These are phyloP conservation scores for Drosophila rufa DNA, from an alignment of 1,140 invertebrate species.

Conservation along the genomic window DNA sequence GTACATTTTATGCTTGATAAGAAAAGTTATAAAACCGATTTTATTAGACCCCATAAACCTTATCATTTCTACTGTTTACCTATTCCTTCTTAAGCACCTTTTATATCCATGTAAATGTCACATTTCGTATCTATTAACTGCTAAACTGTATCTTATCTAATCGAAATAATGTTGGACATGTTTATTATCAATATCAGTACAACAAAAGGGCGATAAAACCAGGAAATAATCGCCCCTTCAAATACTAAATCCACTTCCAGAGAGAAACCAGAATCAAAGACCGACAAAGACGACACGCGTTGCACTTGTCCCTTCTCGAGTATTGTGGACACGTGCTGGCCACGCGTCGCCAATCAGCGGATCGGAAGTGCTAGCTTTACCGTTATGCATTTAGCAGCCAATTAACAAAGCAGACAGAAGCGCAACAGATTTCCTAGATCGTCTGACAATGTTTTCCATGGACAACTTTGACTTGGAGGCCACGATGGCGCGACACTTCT, in stretches of 20 bases:
- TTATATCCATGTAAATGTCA: conserved; percentile 21
- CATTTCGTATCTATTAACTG: conserved; percentile 5
- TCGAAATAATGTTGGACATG: conserved; percentile 59
- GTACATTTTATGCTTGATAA: no score
- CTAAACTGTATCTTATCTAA: conserved; percentile 55
- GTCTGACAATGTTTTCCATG: conserved; percentile 82
- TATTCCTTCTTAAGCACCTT: not conserved
- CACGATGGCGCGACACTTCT: conserved; percentile 85
- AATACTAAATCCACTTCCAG: conserved; percentile 38
- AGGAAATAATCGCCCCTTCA: conserved; percentile 9
- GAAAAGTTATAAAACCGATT: not conserved
- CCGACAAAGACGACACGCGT: conserved; percentile 40
- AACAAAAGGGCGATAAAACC: conserved; percentile 23
- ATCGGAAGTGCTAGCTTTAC: conserved; percentile 42
- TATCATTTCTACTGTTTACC: not conserved
- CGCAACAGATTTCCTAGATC: conserved; percentile 18
- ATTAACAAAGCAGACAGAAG: conserved; percentile 38
- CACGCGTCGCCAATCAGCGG: conserved; percentile 60
- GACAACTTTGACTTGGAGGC: conserved; percentile 85
- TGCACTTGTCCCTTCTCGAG: conserved; percentile 41
- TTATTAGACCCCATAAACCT: not conserved
- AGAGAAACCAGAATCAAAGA: conserved; percentile 56
- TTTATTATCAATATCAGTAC: conserved; percentile 57
- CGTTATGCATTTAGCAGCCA: conserved; percentile 54
- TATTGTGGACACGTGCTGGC: conserved; percentile 57